Base-by-base conservation (phyloP, 2,888 invertebrate genomes). In the Sesamia inferens region DNA sequence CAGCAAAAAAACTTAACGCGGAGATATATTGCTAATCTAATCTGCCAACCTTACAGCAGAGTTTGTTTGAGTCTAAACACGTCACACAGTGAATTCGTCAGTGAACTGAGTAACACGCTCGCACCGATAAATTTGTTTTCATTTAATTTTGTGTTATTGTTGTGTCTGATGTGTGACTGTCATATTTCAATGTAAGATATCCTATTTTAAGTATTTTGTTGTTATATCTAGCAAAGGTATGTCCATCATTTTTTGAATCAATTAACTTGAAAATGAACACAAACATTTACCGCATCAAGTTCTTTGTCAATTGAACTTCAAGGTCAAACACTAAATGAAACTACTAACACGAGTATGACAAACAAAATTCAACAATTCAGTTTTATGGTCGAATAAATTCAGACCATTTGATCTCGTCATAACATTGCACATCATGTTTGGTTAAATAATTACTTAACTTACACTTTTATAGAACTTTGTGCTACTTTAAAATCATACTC, bases 101-200 rank as follows among this genome's bases (percentile, higher is more conserved):
- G 59, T 76, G 65, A 75, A 14, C 16, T 55, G 24, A 61, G 81
- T 51, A 16, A 22, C 65, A 80, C 76, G 81, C 44, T 61, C n/a
- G 16, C 13, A 44, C 16, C 19, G 22, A 24, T 44, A 42, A 42
- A 0, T 19, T 71, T 48, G 14, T 57, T 62, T n/a, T 22, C 8
- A 44, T 54, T 48, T 31, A 10, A 19, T 44, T 14, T 62, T 19
- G 19, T 62, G 31, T 44, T 76, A 14, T 47, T 77, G 47, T 62
- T 51, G 55, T 31, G 74, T 61, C 6, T 22, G 31, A 61, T n/a
- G 10, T 4, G n/a, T 16, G 6, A 11, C 19, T n/a, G 48, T 22
- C 44, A 51, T 47, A 11, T 44, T 78, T 39, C 1, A 51, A 62
- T 22, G 79, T 75, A 57, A 76, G 75, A n/a, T 48, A 55, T 13